These are phyloP conservation scores for Tiliqua scincoides DNA, from an alignment of 2,113 vertebrate species.

Conservation along the genomic window DNA sequence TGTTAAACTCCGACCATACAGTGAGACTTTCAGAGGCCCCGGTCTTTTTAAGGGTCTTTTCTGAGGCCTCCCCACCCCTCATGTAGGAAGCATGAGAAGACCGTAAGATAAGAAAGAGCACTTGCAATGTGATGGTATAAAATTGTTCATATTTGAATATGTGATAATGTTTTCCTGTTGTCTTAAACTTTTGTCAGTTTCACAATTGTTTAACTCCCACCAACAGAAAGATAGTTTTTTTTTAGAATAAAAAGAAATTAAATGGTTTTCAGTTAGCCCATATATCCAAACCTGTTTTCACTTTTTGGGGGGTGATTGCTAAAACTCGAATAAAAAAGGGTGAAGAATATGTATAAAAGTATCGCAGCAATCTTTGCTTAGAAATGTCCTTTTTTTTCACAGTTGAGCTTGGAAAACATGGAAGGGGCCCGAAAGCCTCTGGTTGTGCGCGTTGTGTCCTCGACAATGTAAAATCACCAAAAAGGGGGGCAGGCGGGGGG, in stretches of 20 bases:
- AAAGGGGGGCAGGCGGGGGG: neutral
- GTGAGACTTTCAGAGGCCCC: neutral
- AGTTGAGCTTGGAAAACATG: constrained; percentile 12
- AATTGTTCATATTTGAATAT: neutral
- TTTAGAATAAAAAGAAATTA: neutral
- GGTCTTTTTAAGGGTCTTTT: neutral
- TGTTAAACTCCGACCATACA: neutral
- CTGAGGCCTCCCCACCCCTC: accelerated
- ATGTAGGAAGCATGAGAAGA: neutral
- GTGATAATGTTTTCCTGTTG: neutral
- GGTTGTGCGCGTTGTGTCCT: constrained; percentile 6
- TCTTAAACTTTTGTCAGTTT: neutral
- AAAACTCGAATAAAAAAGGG: no score
- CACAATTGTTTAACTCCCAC: neutral
- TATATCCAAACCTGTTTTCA: neutral
- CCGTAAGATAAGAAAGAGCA: neutral
- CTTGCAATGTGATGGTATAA: neutral
- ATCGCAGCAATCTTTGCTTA: constrained; percentile 35
- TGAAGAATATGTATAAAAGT: no score
- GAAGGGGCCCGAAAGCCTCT: constrained; percentile 21
- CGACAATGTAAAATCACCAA: constrained; percentile 53
- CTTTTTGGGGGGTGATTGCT: no score
- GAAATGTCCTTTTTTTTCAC: constrained; percentile 6
- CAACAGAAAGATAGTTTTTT: no score
- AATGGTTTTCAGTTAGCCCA: constrained; percentile 10